Conservation (phyloP, 2,797 vertebrate species). For the Discoglossus pictus region DNA sequence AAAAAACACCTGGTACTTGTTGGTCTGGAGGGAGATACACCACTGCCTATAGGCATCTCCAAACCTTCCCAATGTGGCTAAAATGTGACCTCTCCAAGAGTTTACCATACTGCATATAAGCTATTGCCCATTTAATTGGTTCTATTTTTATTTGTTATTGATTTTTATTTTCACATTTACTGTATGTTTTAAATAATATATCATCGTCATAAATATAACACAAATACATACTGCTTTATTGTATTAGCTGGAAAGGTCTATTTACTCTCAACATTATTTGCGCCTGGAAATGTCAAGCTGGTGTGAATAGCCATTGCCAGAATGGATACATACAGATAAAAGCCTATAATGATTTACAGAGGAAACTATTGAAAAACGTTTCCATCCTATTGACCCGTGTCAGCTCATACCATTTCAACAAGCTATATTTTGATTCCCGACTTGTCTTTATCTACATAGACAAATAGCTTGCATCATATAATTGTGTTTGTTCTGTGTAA, state of each 20-base stretch:
- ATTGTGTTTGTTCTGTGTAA: constrained; percentile 18
- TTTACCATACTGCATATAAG: no score
- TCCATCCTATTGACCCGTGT: constrained; percentile 14
- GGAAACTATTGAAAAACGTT: constrained; percentile 8
- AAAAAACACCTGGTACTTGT: no score
- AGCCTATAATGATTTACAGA: constrained; percentile 29
- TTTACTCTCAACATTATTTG: not conserved
- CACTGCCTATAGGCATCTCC: no score
- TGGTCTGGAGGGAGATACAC: no score
- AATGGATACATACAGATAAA: constrained; percentile 3
- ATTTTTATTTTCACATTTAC: no score
- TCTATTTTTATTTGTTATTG: no score
- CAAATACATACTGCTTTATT: no score
- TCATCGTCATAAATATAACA: no score
- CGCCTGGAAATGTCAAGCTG: constrained; percentile 1
- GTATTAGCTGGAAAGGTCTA: constrained; percentile 1
- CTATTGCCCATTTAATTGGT: no score
- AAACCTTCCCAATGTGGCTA: no score
- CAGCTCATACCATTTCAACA: constrained; percentile 20
- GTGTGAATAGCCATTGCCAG: not conserved
- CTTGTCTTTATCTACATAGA: constrained; percentile 10
- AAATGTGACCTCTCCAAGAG: no score
- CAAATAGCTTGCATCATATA: not conserved
- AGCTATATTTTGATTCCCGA: constrained; percentile 9
- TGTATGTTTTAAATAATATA: no score